phyloP scores from a whole-genome alignment of 2,888 invertebrate species.

The Limnephilus rhombicus region DNA sequence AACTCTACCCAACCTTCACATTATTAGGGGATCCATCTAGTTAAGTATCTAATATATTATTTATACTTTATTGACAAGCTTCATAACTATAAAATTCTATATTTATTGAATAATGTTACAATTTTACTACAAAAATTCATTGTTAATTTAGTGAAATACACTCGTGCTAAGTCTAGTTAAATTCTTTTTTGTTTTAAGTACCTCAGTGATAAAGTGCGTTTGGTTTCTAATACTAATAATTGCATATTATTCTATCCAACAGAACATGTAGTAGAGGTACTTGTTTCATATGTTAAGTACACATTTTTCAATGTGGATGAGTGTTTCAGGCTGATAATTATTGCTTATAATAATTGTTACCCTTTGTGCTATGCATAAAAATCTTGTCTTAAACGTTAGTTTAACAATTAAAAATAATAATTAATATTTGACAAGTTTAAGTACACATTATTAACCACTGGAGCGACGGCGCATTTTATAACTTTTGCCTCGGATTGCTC shows the following conservation, averaged over 20 bases:
- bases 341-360: no score
- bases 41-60: background rate
- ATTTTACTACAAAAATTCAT: background rate
- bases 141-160: conserved; percentile 7
- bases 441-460: no score
- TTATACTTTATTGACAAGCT: background rate
- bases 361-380: no score
- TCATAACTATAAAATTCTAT: background rate
- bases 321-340: no score
- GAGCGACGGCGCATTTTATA: no score
- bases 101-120: background rate
- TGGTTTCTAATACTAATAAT: conserved; percentile 6
- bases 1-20: conserved; percentile 15
- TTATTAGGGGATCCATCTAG: background rate
- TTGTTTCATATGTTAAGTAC: background rate
- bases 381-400: no score
- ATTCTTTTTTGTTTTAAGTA: conserved; percentile 1
- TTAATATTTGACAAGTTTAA: no score
- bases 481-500: no score
- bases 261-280: background rate
- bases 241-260: background rate
- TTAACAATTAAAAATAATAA: no score
- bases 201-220: background rate
- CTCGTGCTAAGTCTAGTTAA: background rate
- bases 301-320: no score